Evolutionary conservation across 1,140 invertebrate genomes (phyloP).

Genomic region (Drosophila ironensis): DNA sequence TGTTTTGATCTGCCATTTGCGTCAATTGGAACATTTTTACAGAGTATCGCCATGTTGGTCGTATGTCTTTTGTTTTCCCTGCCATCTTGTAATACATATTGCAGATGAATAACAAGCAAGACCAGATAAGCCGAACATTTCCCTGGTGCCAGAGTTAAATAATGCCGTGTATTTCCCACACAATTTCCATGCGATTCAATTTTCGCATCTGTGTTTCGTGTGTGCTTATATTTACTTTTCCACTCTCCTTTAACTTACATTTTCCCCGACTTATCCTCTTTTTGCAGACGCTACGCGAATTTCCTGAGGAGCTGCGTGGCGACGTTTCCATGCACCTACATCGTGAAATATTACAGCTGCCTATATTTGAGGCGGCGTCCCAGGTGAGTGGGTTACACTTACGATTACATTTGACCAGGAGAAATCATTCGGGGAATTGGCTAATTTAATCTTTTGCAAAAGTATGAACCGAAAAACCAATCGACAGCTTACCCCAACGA

Average conservation of each 20-base stretch:
- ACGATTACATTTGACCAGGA: no score
- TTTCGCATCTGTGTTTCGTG: constrained; percentile 33
- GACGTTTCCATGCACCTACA: constrained; percentile 98
- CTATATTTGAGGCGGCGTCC: constrained; percentile 96
- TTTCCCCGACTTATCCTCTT: constrained; percentile 12
- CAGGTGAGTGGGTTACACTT: constrained; percentile 72
- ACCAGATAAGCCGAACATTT: constrained; percentile 33
- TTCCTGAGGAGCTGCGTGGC: constrained; percentile 96
- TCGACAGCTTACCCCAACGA: no score
- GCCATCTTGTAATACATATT: constrained; percentile 44
- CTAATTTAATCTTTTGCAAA: no score
- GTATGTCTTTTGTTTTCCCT: constrained; percentile 4
- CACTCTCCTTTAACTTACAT: constrained; percentile 14
- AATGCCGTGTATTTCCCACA: constrained; percentile 58
- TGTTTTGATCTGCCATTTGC: no score
- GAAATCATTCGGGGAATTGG: background rate
- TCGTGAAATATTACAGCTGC: constrained; percentile 95
- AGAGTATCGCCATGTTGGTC: constrained; percentile 3
- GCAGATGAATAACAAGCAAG: constrained; percentile 20
- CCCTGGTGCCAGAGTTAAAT: constrained; percentile 27
- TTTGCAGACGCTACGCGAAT: constrained; percentile 95
- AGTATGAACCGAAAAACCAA: no score
- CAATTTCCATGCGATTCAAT: constrained; percentile 65
- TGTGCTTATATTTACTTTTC: constrained; percentile 25
- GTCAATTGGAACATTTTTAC: background rate